These are phyloP conservation scores for Ramphastos sulfuratus DNA, from an alignment of 2,113 vertebrate species.

Conservation along the genomic window DNA sequence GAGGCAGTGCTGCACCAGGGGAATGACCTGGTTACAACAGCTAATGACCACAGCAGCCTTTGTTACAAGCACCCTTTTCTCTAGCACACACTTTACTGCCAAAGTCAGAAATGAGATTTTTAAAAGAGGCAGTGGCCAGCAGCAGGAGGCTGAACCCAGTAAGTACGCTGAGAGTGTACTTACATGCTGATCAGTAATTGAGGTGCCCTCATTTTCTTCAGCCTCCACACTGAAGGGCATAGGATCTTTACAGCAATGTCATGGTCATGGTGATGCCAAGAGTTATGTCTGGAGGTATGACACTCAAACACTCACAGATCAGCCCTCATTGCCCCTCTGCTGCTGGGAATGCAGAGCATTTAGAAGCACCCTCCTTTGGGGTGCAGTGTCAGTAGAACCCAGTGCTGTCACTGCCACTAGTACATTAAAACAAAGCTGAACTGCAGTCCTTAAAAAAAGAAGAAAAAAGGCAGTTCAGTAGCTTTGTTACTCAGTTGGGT, in stretches of 20 bases:
- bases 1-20: not conserved
- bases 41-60: not conserved
- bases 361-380: not conserved
- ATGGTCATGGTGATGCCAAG: rapidly evolving
- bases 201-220: not conserved
- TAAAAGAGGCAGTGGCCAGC: not conserved
- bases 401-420: not conserved
- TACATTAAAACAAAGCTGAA: not conserved
- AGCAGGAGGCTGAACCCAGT: not conserved
- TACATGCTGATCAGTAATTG: not conserved
- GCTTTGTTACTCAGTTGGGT: not conserved
- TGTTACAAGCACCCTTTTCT: not conserved
- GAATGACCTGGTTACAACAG: not conserved
- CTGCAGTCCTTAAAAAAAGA: not conserved
- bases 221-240: not conserved
- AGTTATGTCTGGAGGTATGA: not conserved
- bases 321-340: not conserved
- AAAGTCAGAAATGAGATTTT: not conserved
- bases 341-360: rapidly evolving
- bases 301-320: rapidly evolving
- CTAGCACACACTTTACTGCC: not conserved
- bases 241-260: rapidly evolving
- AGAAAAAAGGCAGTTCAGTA: not conserved
- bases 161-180: not conserved
- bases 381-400: not conserved